These are phyloP conservation scores for Leptodirus hochenwartii DNA, from an alignment of 2,888 invertebrate genomes.

Conservation along the genomic window DNA sequence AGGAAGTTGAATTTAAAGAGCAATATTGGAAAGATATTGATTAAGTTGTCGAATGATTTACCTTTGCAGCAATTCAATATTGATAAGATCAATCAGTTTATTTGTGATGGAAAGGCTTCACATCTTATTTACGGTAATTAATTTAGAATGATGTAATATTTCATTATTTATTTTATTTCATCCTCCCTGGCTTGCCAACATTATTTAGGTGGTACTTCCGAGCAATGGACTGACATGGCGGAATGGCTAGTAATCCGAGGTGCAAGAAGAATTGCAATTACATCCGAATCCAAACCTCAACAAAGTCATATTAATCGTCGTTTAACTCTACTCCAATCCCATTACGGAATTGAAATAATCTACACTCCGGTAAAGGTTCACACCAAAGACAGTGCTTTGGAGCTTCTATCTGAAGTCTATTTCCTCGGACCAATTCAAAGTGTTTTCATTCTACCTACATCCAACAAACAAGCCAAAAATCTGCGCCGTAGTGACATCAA, in stretches of 20 bases:
- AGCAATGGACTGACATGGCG: slow-evolving; percentile 32
- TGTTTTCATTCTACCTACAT: slow-evolving; percentile 21
- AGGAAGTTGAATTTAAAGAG: slow-evolving; percentile 18
- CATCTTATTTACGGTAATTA: slow-evolving; percentile 23
- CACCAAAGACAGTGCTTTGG: slow-evolving; percentile 18
- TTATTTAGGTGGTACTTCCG: slow-evolving; percentile 21
- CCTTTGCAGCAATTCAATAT: slow-evolving; percentile 21
- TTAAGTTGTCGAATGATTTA: slow-evolving; percentile 20
- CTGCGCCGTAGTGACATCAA: slow-evolving; percentile 17
- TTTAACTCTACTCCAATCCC: slow-evolving; percentile 19
- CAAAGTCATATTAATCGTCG: slow-evolving; percentile 33
- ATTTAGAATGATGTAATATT: neutral
- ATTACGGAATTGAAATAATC: slow-evolving; percentile 21
- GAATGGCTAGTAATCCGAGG: slow-evolving; percentile 78
- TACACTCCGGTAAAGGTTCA: slow-evolving; percentile 19
- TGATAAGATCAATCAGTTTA: slow-evolving; percentile 20
- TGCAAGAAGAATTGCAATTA: slow-evolving; percentile 58
- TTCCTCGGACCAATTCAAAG: slow-evolving; percentile 20
- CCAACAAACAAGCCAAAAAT: no score
- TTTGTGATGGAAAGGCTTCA: slow-evolving; percentile 21
- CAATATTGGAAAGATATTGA: slow-evolving; percentile 21
- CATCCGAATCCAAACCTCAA: slow-evolving; percentile 64
- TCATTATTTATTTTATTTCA: neutral
- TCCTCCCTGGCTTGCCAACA: slow-evolving; percentile 13
- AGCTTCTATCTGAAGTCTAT: slow-evolving; percentile 18